Percentiles rank a stretch among this genome's conserved stretches.
These are phyloP conservation scores for Oreotrochilus melanogaster DNA, from an alignment of 2,113 vertebrate species.

Conservation along the genomic window DNA sequence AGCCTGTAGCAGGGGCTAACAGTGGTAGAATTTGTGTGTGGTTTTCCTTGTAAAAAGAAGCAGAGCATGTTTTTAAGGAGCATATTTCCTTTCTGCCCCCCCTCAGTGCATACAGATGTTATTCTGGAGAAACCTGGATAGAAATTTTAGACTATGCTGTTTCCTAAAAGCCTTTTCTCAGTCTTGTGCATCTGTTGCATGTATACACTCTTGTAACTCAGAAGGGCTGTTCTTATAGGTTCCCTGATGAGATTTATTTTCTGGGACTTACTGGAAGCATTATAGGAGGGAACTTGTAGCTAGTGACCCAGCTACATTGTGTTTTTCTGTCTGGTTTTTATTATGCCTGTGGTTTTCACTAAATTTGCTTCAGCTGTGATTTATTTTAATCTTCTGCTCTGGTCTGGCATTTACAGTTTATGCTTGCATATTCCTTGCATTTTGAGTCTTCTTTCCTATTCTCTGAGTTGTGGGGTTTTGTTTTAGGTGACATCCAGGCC, in stretches of 20 bases:
- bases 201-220: not conserved
- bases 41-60: conserved; percentile 16
- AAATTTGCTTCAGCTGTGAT: conserved; percentile 49
- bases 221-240: conserved; percentile 14
- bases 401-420: conserved; percentile 45
- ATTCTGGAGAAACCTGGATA: conserved; percentile 40
- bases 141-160: not conserved
- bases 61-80: conserved; percentile 59
- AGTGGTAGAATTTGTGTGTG: not conserved
- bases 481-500: not conserved
- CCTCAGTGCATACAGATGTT: conserved; percentile 14
- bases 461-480: not conserved
- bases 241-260: conserved; percentile 47
- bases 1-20: not conserved
- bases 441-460: not conserved
- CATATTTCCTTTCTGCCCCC: not conserved
- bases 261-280: conserved; percentile 46
- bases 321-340: conserved; percentile 70
- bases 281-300: conserved; percentile 13
- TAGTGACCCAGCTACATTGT: not conserved
- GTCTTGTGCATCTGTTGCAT: not conserved
- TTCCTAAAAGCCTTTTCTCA: conserved; percentile 10
- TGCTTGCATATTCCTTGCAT: not conserved
- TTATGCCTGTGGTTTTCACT: conserved; percentile 63
- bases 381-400: conserved; percentile 63